Evolutionary conservation across 2,113 vertebrate genomes (phyloP).

Genomic region (Eubucco bourcierii): DNA sequence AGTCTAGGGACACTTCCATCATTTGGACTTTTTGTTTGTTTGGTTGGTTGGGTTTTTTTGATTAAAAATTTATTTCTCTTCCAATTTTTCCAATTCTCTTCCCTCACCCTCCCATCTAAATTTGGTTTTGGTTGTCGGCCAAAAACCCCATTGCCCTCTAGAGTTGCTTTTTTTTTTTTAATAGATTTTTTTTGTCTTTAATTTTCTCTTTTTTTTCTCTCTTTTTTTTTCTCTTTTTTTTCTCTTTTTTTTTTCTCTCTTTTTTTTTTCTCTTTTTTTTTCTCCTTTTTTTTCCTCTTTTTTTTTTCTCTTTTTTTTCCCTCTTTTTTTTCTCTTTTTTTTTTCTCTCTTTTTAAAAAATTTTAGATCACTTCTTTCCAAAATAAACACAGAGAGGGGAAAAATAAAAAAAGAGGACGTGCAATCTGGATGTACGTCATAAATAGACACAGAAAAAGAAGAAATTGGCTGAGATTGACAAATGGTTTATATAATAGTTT

Average conservation of each 20-base stretch:
- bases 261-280: conserved; percentile 63
- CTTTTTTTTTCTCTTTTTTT: conserved; percentile 38
- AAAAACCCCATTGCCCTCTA: conserved; percentile 55
- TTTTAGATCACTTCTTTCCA: conserved; percentile 73
- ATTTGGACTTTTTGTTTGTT: neutral
- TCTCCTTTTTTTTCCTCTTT: conserved; percentile 73
- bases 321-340: conserved; percentile 60
- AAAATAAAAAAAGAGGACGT: conserved; percentile 84
- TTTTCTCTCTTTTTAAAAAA: conserved; percentile 58
- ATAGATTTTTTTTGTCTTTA: neutral
- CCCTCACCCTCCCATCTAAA: neutral
- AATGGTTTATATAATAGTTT: conserved; percentile 80
- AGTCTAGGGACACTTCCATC: conserved; percentile 73
- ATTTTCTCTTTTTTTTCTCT: conserved; percentile 74
- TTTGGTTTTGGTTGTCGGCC: conserved; percentile 26
- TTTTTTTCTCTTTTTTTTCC: conserved; percentile 49
- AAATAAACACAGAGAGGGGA: conserved; percentile 68
- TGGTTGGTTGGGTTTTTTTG: neutral
- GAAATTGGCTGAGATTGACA: conserved; percentile 83
- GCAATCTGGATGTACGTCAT: conserved; percentile 94
- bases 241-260: conserved; percentile 68
- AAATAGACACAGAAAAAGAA: conserved; percentile 81
- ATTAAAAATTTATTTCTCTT: neutral
- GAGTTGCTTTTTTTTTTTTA: conserved; percentile 79
- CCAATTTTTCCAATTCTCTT: neutral